Evolutionary conservation across 1,140 invertebrate species (phyloP).

Genomic region (Drosophila willistoni): DNA sequence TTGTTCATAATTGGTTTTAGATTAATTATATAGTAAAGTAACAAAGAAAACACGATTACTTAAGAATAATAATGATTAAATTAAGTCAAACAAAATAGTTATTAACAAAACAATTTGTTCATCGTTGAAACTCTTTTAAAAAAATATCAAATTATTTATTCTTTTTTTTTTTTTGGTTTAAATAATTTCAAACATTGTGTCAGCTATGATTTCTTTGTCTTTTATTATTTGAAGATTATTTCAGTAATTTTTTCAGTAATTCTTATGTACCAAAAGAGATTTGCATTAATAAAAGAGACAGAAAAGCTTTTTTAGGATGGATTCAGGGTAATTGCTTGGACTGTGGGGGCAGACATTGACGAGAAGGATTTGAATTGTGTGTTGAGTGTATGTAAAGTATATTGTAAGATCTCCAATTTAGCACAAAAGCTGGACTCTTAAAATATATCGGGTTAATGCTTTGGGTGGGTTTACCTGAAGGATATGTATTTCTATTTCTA

Average conservation of each 20-base stretch:
- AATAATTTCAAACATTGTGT: conserved; percentile 82
- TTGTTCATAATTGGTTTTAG: conserved; percentile 46
- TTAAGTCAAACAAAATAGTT: conserved; percentile 74
- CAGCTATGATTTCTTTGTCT: conserved; percentile 74
- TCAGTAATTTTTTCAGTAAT: conserved; percentile 27
- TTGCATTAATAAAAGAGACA: conserved; percentile 23
- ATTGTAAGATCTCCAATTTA: conserved; percentile 53
- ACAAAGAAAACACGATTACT: conserved; percentile 74
- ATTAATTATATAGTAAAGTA: conserved; percentile 62
- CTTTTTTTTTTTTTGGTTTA: conserved; percentile 42
- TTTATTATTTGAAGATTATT: conserved; percentile 39
- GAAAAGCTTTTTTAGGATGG: conserved; percentile 44
- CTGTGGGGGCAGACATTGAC: conserved; percentile 56
- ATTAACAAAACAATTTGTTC: conserved; percentile 56
- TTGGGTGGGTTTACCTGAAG: conserved; percentile 58
- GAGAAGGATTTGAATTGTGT: conserved; percentile 21
- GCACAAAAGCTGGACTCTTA: conserved; percentile 60
- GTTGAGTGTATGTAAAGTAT: conserved; percentile 26
- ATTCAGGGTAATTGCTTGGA: conserved; percentile 18
- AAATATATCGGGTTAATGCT: conserved; percentile 22
- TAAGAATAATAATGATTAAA: conserved; percentile 59
- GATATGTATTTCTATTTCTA: conserved; percentile 55
- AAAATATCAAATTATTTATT: conserved; percentile 56
- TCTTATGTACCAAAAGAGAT: conserved; percentile 42
- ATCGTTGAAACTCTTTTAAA: background rate